Conservation (phyloP, 2,113 vertebrate species). For the Thinocorus orbignyianus region DNA sequence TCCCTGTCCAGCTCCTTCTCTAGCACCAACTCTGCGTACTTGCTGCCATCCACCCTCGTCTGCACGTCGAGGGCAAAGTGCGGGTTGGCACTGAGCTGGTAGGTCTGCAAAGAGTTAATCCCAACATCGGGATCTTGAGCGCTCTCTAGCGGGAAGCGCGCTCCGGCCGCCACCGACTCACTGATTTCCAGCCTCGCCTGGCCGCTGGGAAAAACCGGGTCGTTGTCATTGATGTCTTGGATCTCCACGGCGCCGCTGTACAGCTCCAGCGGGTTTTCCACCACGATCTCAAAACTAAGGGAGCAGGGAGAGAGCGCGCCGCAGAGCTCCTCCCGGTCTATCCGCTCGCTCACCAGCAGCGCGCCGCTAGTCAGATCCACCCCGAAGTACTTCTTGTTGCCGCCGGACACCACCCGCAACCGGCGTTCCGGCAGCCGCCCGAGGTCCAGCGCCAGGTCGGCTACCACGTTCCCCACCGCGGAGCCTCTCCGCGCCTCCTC, state of each 20-base stretch:
- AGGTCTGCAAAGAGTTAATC: conserved; percentile 80
- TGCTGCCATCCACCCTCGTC: conserved; percentile 74
- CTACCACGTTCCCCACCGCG: conserved; percentile 77
- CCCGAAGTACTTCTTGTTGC: conserved; percentile 77
- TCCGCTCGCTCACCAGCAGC: conserved; percentile 78
- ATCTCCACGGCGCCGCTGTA: conserved; percentile 79
- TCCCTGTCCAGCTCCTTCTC: conserved; percentile 77
- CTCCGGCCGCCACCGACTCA: conserved; percentile 73
- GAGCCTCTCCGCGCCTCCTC: conserved; percentile 80
- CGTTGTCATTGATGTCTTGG: conserved; percentile 83
- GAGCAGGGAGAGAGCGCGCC: conserved; percentile 75
- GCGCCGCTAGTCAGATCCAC: conserved; percentile 75
- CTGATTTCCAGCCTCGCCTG: conserved; percentile 79
- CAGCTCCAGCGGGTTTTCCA: conserved; percentile 81
- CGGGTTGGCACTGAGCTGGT: conserved; percentile 76
- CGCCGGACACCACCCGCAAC: conserved; percentile 72
- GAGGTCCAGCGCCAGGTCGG: conserved; percentile 75
- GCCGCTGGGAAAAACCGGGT: conserved; percentile 75
- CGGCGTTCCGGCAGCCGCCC: conserved; percentile 64
- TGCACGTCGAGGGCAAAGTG: conserved; percentile 79
- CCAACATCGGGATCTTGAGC: conserved; percentile 83
- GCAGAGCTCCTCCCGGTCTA: conserved; percentile 83
- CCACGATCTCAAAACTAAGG: conserved; percentile 78
- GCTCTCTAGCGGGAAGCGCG: conserved; percentile 82
- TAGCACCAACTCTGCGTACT: conserved; percentile 77